These are phyloP conservation scores for Anoplolepis gracilipes DNA, from an alignment of 1,140 invertebrate genomes.

Conservation along the genomic window DNA sequence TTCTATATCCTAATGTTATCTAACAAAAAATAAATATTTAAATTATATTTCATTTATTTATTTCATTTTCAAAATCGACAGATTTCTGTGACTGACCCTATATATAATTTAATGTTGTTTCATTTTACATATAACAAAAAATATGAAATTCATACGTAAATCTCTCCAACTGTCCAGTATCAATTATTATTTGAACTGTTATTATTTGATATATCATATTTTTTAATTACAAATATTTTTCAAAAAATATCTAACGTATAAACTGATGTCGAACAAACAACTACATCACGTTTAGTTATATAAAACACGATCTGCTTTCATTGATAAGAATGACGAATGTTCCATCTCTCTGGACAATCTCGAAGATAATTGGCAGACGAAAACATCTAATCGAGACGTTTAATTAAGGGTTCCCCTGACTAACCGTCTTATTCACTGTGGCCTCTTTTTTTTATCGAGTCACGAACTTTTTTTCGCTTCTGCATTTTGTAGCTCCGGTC, in stretches of 20 bases:
- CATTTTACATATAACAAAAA: too few species aligned
- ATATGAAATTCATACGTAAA: too few species aligned
- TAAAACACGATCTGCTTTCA: conserved; percentile 54
- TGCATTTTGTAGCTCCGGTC: conserved; percentile 66
- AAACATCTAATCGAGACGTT: conserved; percentile 78
- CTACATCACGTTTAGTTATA: conserved; percentile 20
- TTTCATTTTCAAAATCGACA: too few species aligned
- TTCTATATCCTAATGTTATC: too few species aligned
- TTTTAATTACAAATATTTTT: not conserved
- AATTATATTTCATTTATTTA: too few species aligned
- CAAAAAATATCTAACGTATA: not conserved
- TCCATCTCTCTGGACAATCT: conserved; percentile 40
- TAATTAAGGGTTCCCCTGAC: conserved; percentile 73
- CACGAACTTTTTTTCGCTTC: conserved; percentile 76
- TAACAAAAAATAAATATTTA: too few species aligned
- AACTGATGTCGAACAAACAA: conserved; percentile 7
- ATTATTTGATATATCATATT: not conserved
- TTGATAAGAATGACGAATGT: conserved; percentile 49
- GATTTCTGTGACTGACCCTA: too few species aligned
- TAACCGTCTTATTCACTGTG: conserved; percentile 63
- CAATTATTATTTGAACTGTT: too few species aligned
- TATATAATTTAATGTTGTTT: too few species aligned
- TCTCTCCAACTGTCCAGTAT: too few species aligned
- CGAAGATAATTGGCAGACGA: conserved; percentile 67
- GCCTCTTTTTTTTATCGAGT: conserved; percentile 51